Percentiles rank a stretch among this genome's conserved stretches.
Conservation (phyloP, 2,113 vertebrate genomes). For the Hystrix brachyura region DNA sequence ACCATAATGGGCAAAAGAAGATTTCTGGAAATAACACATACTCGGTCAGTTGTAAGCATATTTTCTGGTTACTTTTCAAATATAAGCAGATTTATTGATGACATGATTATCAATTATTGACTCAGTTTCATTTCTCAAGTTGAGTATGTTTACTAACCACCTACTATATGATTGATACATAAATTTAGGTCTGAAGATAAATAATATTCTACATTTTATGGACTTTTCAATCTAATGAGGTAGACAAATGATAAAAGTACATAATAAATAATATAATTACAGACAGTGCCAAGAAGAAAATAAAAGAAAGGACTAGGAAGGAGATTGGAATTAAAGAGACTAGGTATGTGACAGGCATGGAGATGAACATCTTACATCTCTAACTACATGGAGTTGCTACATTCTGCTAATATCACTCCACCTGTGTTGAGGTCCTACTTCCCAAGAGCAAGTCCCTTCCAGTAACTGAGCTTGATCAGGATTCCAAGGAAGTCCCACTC, state of each 20-base stretch:
- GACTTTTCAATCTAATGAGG: neutral
- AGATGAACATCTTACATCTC: neutral
- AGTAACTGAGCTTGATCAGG: neutral
- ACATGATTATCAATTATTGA: neutral
- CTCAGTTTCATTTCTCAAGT: conserved; percentile 13
- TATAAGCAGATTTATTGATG: neutral
- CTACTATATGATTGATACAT: neutral
- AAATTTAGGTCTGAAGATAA: neutral
- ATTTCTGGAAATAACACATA: neutral
- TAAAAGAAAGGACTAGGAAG: neutral
- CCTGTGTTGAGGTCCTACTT: accelerated
- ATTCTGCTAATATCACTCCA: neutral
- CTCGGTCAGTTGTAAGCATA: neutral
- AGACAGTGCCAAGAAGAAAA: neutral
- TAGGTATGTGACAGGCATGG: accelerated
- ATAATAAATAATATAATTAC: neutral
- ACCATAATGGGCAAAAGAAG: neutral
- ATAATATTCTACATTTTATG: neutral
- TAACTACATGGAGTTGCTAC: neutral
- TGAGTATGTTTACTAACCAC: neutral
- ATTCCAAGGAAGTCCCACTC: neutral
- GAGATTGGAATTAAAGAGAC: neutral
- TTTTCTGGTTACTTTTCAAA: neutral
- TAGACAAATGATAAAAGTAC: neutral
- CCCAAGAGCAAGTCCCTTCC: neutral